These are phyloP conservation scores for Oreochromis spilurus DNA, from an alignment of 2,113 vertebrate genomes.

Conservation along the genomic window DNA sequence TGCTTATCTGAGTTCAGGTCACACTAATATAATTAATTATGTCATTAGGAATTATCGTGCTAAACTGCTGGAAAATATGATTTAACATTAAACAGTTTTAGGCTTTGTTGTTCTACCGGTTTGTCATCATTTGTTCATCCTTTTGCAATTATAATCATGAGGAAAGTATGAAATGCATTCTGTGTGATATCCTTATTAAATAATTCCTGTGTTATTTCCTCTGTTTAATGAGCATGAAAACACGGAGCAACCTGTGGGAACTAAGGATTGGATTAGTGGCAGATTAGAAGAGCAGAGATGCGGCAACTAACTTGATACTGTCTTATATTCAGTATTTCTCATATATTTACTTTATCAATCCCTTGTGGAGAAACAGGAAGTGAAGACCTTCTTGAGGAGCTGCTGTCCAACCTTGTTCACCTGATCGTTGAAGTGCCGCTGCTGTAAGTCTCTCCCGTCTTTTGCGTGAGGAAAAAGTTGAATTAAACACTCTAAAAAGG, in stretches of 20 bases:
- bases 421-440: conserved; percentile 93
- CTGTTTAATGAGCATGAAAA: not conserved
- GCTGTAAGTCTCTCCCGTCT: conserved; percentile 80
- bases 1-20: not conserved
- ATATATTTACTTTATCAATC: not conserved
- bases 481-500: not conserved
- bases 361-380: conserved; percentile 68
- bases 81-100: not conserved
- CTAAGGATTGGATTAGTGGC: not conserved
- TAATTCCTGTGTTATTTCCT: not conserved
- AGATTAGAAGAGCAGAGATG: not conserved
- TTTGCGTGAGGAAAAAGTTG: not conserved
- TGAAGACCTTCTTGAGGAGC: conserved; percentile 90
- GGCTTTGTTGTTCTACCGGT: not conserved
- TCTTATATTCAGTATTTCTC: not conserved
- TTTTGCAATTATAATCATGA: not conserved
- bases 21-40: not conserved
- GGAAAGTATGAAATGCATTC: not conserved
- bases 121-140: not conserved
- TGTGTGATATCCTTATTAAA: not conserved
- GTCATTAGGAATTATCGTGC: not conserved
- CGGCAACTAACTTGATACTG: not conserved
- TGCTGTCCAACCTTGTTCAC: conserved; percentile 90
- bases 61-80: not conserved
- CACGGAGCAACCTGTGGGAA: not conserved